These are phyloP conservation scores for Stenurella melanura DNA, from an alignment of 2,888 invertebrate species.

Conservation along the genomic window DNA sequence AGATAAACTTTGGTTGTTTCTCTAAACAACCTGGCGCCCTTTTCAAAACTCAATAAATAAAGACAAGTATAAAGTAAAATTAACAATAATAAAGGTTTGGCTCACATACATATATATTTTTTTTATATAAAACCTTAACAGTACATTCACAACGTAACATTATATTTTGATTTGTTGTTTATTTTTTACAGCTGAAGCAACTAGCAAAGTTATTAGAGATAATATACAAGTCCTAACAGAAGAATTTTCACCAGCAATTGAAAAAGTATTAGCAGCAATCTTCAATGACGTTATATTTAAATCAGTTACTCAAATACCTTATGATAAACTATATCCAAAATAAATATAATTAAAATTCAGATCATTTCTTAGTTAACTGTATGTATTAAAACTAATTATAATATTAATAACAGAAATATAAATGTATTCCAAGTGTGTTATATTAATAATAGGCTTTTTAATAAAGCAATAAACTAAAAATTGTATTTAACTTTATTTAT, in stretches of 20 bases:
- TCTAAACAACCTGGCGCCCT: too few species aligned
- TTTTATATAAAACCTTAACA: too few species aligned
- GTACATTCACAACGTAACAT: too few species aligned
- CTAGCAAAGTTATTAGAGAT: conserved; percentile 42
- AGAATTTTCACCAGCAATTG: conserved; percentile 48
- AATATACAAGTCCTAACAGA: conserved; percentile 46
- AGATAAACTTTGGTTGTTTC: too few species aligned
- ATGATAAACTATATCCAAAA: conserved; percentile 49
- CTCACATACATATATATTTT: too few species aligned
- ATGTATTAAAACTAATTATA: neutral
- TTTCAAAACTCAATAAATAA: too few species aligned
- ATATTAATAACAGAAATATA: conserved; percentile 24
- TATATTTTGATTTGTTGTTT: neutral
- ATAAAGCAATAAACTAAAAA: too few species aligned
- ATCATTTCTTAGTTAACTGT: neutral
- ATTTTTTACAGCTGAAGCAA: conserved; percentile 44
- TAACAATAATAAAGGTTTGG: too few species aligned
- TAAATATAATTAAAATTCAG: conserved; percentile 24
- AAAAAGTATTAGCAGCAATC: conserved; percentile 42
- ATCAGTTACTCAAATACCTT: conserved; percentile 46
- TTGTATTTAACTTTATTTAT: too few species aligned
- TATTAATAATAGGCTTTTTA: too few species aligned
- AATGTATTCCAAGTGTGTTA: too few species aligned
- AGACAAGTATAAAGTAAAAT: too few species aligned
- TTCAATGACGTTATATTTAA: conserved; percentile 44